These are phyloP conservation scores for Bagarius yarrelli DNA, from an alignment of 2,113 vertebrate genomes.

Conservation along the genomic window DNA sequence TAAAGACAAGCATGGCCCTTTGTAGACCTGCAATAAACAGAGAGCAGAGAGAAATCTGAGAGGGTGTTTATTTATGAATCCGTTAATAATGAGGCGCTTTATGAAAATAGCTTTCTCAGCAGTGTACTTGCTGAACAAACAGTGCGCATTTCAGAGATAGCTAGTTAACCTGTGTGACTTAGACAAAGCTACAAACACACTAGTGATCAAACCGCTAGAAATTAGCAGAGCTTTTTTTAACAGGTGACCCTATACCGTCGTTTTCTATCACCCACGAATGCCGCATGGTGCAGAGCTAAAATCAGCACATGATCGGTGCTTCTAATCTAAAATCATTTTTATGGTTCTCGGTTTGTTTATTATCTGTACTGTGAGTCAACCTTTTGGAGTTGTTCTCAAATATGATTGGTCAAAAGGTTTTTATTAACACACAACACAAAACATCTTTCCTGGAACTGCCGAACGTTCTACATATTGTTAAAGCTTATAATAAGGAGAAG, in stretches of 20 bases:
- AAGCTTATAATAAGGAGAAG: background rate
- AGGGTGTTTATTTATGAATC: slow-evolving; percentile 90
- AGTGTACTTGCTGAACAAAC: slow-evolving; percentile 82
- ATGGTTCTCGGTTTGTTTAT: slow-evolving; percentile 81
- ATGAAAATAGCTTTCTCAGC: slow-evolving; percentile 85
- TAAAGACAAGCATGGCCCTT: slow-evolving; percentile 83
- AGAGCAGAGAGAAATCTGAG: slow-evolving; percentile 85
- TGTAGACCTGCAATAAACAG: slow-evolving; percentile 87
- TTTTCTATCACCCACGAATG: slow-evolving; percentile 87
- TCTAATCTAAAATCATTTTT: slow-evolving; percentile 92
- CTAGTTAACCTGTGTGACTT: slow-evolving; percentile 90
- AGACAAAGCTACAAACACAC: slow-evolving; percentile 85
- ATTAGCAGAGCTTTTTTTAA: slow-evolving; percentile 85
- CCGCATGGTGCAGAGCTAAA: slow-evolving; percentile 85
- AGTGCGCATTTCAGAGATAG: slow-evolving; percentile 78
- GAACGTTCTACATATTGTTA: background rate
- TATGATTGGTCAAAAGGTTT: background rate
- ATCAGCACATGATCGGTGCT: slow-evolving; percentile 89
- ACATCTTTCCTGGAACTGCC: too few relatives aligned
- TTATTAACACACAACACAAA: background rate
- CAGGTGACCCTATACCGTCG: slow-evolving; percentile 91
- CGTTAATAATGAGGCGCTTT: slow-evolving; percentile 86
- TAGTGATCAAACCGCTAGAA: slow-evolving; percentile 76
- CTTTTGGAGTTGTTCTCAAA: slow-evolving; percentile 66
- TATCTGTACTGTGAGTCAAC: slow-evolving; percentile 80